phyloP scores from a whole-genome alignment of 2,888 invertebrate genomes.

The Drosophila neotestacea region DNA sequence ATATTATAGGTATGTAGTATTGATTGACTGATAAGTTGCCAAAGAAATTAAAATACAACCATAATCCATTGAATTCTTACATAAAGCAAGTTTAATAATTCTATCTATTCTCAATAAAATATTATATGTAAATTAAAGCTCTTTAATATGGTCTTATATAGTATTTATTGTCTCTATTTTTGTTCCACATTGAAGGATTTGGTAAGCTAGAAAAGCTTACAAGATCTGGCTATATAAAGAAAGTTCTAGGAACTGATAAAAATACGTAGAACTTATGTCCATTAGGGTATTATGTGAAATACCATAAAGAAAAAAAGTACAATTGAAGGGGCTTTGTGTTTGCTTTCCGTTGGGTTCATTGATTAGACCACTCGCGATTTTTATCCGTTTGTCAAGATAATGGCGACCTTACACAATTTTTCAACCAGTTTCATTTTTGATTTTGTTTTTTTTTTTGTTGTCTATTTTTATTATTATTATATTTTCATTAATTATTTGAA shows the following conservation, averaged over 20 bases:
- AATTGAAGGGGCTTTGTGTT: conserved; percentile 4
- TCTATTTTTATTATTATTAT: conserved; percentile 8
- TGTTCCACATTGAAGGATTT: neutral
- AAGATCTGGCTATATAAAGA: neutral
- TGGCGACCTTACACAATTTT: conserved; percentile 77
- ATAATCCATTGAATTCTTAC: neutral
- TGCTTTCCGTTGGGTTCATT: conserved; percentile 28
- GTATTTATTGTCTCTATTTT: neutral
- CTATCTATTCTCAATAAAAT: too few relatives aligned
- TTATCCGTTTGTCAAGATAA: conserved; percentile 70
- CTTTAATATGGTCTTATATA: neutral
- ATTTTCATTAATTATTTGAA: conserved; percentile 55
- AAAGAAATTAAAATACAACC: neutral
- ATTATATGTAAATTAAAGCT: neutral
- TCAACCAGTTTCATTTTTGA: conserved; percentile 25
- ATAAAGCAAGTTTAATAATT: too few relatives aligned
- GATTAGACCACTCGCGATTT: conserved; percentile 56
- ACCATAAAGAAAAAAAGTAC: neutral
- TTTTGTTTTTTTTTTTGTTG: conserved; percentile 3
- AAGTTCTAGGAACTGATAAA: neutral
- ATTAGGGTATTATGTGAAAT: neutral
- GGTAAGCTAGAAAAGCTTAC: neutral
- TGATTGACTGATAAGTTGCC: neutral
- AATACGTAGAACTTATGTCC: neutral
- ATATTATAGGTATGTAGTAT: too few relatives aligned